Evolutionary conservation across 2,113 vertebrate species (phyloP).

Genomic region (Rhinolophus sinicus): DNA sequence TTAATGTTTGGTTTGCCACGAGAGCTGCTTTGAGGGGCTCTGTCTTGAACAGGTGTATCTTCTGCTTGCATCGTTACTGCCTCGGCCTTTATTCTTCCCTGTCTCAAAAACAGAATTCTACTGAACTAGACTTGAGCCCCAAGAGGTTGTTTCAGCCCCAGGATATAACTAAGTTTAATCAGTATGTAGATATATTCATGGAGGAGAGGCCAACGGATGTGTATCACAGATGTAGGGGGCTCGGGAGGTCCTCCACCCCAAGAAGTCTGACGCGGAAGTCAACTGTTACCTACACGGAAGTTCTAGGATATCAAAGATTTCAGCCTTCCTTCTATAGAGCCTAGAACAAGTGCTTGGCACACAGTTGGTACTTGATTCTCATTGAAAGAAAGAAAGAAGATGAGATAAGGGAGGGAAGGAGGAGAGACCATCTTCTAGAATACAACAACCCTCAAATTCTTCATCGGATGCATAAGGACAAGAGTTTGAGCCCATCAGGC

Average conservation of each 20-base stretch:
- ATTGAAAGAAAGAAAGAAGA: background rate
- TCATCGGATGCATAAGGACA: background rate
- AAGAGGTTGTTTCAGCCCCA: constrained; percentile 23
- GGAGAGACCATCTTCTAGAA: background rate
- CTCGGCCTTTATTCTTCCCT: constrained; percentile 66
- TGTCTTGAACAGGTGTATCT: constrained; percentile 65
- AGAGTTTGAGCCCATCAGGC: background rate
- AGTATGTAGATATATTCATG: background rate
- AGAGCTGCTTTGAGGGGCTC: constrained; percentile 76
- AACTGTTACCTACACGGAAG: background rate
- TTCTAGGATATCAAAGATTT: background rate
- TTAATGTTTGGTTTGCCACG: constrained; percentile 72
- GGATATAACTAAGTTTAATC: constrained; percentile 56
- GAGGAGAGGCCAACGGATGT: background rate
- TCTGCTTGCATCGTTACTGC: constrained; percentile 51
- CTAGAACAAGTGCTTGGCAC: background rate
- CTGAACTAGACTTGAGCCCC: constrained; percentile 48
- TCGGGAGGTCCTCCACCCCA: background rate
- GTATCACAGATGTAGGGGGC: background rate
- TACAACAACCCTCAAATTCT: background rate
- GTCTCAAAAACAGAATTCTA: constrained; percentile 61
- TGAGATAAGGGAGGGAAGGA: background rate
- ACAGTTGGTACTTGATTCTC: background rate
- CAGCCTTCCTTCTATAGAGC: background rate
- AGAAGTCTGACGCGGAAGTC: background rate